Base-by-base conservation (phyloP, 2,888 invertebrate genomes). In the Cetonia aurata region DNA sequence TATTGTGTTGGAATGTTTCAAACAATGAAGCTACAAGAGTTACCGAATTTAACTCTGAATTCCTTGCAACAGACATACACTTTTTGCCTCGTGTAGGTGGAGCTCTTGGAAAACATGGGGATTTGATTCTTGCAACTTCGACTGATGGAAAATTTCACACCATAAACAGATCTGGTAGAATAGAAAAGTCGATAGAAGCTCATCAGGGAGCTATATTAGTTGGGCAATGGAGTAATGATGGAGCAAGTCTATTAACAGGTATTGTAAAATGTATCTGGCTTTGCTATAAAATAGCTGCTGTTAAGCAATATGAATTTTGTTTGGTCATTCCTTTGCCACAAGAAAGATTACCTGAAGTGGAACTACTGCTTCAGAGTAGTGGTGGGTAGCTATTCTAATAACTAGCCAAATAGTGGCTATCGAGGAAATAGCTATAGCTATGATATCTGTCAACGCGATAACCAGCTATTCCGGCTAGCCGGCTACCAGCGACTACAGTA, bases 161-260 rank as follows among this genome's bases (percentile, higher is more conserved):
- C 70, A 88, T 98, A 15, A 95, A 93, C 79, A 92, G 93, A 80
- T 93, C 91, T 78, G 98, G 98, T 0, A 89, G 98, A 33, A 91
- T 98, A 69, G 99, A 99, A 83, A 95, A 97, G 82, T 93, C 90
- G 74, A 93, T 98, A 0, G 93, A 94, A 50, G 99, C 96, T 15
- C 99, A 99, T 82, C 92, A 92, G 81, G 92, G 96, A 0, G 98
- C 99, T 10, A 93, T 96, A 71, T 87, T 97, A 19, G 89, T 92
- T 60, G 95, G 95, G 0, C 90, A 93, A 79, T 99, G 99, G 99
- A 96, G 96, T 83, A 92, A 92, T 67, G 98, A 98, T 85, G 99
- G 97, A 2, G 93, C 96, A 33, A 95, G 97, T n/a, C 88, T 99
- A 55, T 86, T 98, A 12, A 98, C 96, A 80, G 93, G 95, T 93